phyloP scores from a whole-genome alignment of 1,140 invertebrate species.

The Megathymus violae region DNA sequence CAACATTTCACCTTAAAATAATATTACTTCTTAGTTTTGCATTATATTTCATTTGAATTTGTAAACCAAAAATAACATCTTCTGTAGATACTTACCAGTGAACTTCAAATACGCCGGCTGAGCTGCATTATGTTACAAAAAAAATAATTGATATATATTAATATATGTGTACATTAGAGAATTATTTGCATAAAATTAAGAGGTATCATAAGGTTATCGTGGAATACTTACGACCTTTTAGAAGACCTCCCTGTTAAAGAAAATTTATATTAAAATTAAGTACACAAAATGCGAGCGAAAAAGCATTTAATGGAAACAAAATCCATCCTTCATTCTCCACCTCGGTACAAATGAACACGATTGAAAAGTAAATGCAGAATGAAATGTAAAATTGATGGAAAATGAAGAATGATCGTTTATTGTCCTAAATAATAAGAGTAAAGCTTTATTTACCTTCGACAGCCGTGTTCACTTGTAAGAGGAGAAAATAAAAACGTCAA shows the following conservation, averaged over 20 bases:
- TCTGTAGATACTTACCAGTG: constrained; percentile 38
- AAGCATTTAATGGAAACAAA: constrained; percentile 17
- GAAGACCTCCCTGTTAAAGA: constrained; percentile 56
- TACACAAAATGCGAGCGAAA: constrained; percentile 27
- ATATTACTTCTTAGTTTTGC: background rate
- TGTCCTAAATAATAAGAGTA: constrained; percentile 7
- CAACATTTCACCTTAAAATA: constrained; percentile 55
- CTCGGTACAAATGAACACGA: constrained; percentile 68
- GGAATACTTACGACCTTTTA: constrained; percentile 55
- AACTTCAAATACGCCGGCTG: constrained; percentile 61
- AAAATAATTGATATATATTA: constrained; percentile 16
- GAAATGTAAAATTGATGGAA: constrained; percentile 40
- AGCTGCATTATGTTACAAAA: constrained; percentile 48
- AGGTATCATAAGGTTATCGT: constrained; percentile 5
- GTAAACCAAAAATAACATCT: no score
- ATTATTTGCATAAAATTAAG: background rate
- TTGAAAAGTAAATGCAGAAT: constrained; percentile 19
- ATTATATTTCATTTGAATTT: no score
- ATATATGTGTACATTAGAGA: background rate
- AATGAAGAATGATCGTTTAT: constrained; percentile 63
- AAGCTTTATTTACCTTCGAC: constrained; percentile 23
- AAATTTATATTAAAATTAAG: constrained; percentile 7
- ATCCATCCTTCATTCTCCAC: constrained; percentile 69
- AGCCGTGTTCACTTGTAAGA: constrained; percentile 54
- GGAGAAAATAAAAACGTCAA: constrained; percentile 3